Base-by-base conservation (phyloP, 2,888 invertebrate species). In the Eristalis pertinax region DNA sequence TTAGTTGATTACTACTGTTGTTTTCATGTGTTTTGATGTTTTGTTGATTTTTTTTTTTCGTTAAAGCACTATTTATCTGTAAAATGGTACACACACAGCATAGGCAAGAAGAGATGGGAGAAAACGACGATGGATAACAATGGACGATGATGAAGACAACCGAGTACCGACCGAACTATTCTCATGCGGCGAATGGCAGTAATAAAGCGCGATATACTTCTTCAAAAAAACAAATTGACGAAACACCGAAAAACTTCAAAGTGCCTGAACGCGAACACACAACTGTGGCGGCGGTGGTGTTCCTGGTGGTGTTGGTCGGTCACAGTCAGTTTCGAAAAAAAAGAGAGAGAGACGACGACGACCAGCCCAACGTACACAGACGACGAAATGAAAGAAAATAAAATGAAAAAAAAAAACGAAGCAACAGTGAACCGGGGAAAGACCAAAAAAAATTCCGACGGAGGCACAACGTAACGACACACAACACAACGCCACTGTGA, bases 211-310 rank as follows among this genome's bases (percentile, higher is more conserved):
- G 83, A 78, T 86, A 67, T 86, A 50, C 50, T 50, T 50, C 19
- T 50, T 50, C 50, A 50, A 50, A 82, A 86, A 74, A 86, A 86
- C 85, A 86, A 86, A 86, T 86, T 83, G 86, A 75, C 83, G 74
- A 85, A 60, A 60, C 24, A 60, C 60, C 32, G 62, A 79, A 70
- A 79, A 19, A 50, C 50, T 50, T 50, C 15, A 70, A 74, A 70
- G 75, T 83, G 82, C 26, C 86, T 78, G 78, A 86, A 75, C 78
- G 75, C 75, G 70, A 83, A 65, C 60, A 60, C 50, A 50, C 62
- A 75, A 86, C 79, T 86, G 86, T 32, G 65, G 82, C 78, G 86
- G 75, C 50, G 19, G 19, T 19, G 50, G 50, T 50, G 50, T n/a
- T 50, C 19, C 8, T 50, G 50, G 19, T 50, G 50, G 50, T 32